A percentile compares a stretch with the other conserved stretches of the same genome.
phyloP scores from a whole-genome alignment of 2,113 vertebrate species.

The Brienomyrus longianalis region DNA sequence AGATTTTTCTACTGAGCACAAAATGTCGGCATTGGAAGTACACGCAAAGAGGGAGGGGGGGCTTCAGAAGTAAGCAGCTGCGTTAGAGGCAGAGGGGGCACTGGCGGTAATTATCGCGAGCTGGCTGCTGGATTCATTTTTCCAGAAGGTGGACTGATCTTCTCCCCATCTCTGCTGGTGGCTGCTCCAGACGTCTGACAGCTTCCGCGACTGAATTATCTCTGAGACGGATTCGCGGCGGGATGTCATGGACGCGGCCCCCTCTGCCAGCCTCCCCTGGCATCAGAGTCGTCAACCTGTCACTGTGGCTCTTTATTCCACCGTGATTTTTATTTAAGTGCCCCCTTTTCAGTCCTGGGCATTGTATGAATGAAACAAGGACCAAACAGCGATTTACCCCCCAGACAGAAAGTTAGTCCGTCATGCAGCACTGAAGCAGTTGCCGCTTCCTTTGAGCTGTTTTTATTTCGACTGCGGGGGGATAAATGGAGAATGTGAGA shows the following conservation, averaged over 20 bases:
- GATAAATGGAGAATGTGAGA: not conserved
- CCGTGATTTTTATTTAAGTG: not conserved
- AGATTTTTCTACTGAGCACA: no score
- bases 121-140: not conserved
- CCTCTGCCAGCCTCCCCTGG: not conserved
- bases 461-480: not conserved
- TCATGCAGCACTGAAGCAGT: not conserved
- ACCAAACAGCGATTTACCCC: not conserved
- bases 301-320: not conserved
- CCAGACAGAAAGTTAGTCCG: not conserved
- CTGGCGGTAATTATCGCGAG: not conserved
- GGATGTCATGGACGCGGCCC: not conserved
- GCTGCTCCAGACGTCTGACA: not conserved
- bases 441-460: no score
- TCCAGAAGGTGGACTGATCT: not conserved
- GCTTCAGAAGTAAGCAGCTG: not conserved
- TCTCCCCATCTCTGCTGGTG: not conserved
- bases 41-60: not conserved
- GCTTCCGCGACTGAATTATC: not conserved
- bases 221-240: not conserved
- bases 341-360: not conserved
- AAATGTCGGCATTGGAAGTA: no score
- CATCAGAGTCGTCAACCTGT: not conserved
- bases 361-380: not conserved
- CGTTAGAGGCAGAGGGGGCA: not conserved